These are phyloP conservation scores for Cactoblastis cactorum DNA, from an alignment of 2,888 invertebrate species.

Conservation along the genomic window DNA sequence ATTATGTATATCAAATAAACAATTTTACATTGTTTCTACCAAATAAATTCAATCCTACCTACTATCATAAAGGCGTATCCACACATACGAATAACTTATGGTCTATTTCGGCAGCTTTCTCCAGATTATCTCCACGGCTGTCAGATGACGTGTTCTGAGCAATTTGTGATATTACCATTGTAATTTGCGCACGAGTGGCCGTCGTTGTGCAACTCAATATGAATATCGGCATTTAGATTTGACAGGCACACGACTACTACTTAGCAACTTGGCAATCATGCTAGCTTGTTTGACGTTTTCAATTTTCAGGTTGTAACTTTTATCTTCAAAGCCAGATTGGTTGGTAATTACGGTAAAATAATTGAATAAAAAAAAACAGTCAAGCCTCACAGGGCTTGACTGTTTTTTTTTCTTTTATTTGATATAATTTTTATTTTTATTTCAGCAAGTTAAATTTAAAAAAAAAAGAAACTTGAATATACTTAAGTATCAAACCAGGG, in stretches of 20 bases:
- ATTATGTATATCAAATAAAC: no score
- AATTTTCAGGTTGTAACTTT: not conserved
- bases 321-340: not conserved
- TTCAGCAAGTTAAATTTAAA: no score
- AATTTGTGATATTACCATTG: slow-evolving; percentile 18
- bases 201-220: slow-evolving; percentile 18
- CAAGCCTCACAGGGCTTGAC: no score
- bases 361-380: no score
- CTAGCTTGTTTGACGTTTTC: not conserved
- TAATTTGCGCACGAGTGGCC: slow-evolving; percentile 17
- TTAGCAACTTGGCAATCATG: not conserved
- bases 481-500: no score
- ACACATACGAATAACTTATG: slow-evolving; percentile 1
- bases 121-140: slow-evolving; percentile 10
- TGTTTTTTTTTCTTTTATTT: no score
- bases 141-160: slow-evolving; percentile 16
- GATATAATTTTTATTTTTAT: no score
- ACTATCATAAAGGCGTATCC: not conserved
- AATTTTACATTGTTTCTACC: no score
- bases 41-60: no score
- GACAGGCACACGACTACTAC: slow-evolving; percentile 1
- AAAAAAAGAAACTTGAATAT: no score
- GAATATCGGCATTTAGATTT: slow-evolving; percentile 3
- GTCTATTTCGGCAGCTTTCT: slow-evolving; percentile 12
- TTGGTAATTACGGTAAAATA: no score